Conservation (phyloP, 37 sponge, comb jelly and placozoan genomes). For the Beroe ovata region DNA sequence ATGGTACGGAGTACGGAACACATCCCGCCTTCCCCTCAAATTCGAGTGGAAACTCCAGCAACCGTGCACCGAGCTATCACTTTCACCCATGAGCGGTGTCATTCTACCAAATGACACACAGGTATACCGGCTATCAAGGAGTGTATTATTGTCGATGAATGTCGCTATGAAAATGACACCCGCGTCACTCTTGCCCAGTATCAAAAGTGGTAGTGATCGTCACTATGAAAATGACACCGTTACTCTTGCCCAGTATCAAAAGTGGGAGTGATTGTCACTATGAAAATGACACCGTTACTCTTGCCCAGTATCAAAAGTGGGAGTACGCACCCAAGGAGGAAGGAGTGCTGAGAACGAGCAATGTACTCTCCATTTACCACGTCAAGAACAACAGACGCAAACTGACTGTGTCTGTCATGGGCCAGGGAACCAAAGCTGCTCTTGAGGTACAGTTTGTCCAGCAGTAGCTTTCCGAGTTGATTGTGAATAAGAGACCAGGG, state of each 20-base stretch:
- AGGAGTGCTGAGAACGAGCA: neutral
- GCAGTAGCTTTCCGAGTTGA: no score
- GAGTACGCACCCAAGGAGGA: constrained; percentile 35
- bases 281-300: neutral
- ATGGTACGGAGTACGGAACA: constrained; percentile 70
- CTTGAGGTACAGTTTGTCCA: no score
- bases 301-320: constrained; percentile 39
- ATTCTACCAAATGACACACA: constrained; percentile 75
- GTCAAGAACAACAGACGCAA: constrained; percentile 17
- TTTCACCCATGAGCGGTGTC: constrained; percentile 67
- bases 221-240: no score
- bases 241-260: no score
- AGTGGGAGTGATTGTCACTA: no score
- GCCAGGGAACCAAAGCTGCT: constrained; percentile 46
- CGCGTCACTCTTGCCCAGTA: no score
- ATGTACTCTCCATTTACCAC: neutral
- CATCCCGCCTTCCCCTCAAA: constrained; percentile 70
- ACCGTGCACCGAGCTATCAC: constrained; percentile 4
- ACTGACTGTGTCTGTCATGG: constrained; percentile 21
- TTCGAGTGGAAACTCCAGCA: constrained; percentile 56
- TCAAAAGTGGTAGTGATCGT: no score
- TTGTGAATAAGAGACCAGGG: no score
- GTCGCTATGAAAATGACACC: no score
- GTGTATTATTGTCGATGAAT: no score
- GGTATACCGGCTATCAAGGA: no score